These are phyloP conservation scores for Xenentodon cancila DNA, from an alignment of 2,797 vertebrate genomes.

Conservation along the genomic window DNA sequence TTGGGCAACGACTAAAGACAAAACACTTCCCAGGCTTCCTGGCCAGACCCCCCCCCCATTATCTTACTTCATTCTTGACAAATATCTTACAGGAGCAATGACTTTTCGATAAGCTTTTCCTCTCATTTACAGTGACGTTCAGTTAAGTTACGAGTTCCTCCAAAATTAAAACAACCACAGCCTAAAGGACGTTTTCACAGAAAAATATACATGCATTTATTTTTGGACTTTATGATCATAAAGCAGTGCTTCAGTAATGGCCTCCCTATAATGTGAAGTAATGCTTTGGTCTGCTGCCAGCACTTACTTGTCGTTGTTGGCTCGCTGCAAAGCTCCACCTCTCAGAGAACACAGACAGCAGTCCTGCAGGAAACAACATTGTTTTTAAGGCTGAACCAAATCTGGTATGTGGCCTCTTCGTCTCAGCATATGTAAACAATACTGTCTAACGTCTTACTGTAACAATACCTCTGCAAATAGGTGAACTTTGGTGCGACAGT, in stretches of 20 bases:
- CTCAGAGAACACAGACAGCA: slow-evolving; percentile 95
- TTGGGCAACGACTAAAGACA: no score
- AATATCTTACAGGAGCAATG: no score
- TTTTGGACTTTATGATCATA: not conserved
- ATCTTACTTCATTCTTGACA: no score
- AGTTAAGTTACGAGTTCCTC: not conserved
- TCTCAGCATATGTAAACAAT: no score
- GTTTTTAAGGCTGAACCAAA: no score
- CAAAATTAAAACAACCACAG: not conserved
- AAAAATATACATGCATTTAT: no score
- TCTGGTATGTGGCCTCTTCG: no score
- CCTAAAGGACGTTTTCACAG: no score
- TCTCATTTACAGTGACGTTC: not conserved
- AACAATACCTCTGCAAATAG: not conserved
- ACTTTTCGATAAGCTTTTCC: not conserved
- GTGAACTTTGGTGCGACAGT: not conserved
- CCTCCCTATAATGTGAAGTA: no score
- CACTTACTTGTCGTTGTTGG: slow-evolving; percentile 95
- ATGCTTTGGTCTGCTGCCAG: not conserved
- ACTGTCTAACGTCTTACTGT: no score
- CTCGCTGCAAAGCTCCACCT: slow-evolving; percentile 94
- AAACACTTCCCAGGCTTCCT: no score
- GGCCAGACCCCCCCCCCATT: no score
- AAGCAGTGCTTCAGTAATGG: not conserved
- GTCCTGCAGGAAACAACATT: slow-evolving; percentile 78